Evolutionary conservation across 2,888 invertebrate species (phyloP), one percentile per base, ranked within the genome.

Genomic region (Campopleginae sp.): DNA sequence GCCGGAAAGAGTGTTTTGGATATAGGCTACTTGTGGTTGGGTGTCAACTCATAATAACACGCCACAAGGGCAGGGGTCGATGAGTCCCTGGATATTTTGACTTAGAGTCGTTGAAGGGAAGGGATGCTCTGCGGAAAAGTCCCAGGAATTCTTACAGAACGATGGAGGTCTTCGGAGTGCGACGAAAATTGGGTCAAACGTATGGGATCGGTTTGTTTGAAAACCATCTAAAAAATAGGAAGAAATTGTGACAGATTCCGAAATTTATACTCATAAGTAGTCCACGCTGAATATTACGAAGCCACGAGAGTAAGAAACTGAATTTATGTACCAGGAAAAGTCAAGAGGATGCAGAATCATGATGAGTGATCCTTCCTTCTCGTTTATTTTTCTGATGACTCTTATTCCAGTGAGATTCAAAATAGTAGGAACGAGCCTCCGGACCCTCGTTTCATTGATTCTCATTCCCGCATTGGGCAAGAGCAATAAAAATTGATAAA

Each of bases 401-500:
- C 14, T 58, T 58, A 27, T 19, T 12, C 5, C 5, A 27, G 6
- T 14, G n/a, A 58, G 5, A 27, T 58, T 58, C 3, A 58, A 58
- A 23, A 27, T 3, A 58, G 58, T 58, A 5, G 12, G 27, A 58
- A 27, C 27, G 27, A 27, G 58, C 27, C 14, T 4, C 14, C 23
- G 5, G 58, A 27, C 14, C 14, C 27, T 27, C 14, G 27, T 27
- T 58, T 5, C 14, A 27, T 27, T 58, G 14, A 58, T 27, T 27
- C 27, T 1, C 14, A 27, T 58, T 14, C 58, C 27, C 58, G 1
- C 27, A 58, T 27, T 58, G 27, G 58, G 12, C 58, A 17, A 42
- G 17, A 12, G 72, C 27, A 42, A 42, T 38, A 44, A 23, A 74
- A 58, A 74, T 44, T 42, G 12, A 38, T 51, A 71, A 65, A 54